Base-by-base conservation (phyloP, 2,797 vertebrate genomes). In the Tragopan temminckii region DNA sequence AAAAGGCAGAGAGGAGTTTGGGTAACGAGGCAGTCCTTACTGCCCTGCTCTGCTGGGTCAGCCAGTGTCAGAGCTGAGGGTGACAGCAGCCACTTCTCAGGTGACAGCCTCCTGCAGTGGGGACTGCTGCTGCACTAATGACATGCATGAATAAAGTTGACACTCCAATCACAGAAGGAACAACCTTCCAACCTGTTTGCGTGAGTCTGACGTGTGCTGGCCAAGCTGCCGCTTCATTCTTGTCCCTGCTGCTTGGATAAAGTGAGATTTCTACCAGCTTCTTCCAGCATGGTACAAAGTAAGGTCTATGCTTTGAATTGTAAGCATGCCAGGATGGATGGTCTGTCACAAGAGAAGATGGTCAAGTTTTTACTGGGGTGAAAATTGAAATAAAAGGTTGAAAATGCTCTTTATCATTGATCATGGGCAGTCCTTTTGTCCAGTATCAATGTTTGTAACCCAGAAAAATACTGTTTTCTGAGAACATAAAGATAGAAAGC, bases 131-230 rank as follows among this genome's bases (percentile, higher is more conserved):
- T 36, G 43, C 1, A 1, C 53, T 86, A 64, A 38, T 25, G 70
- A 24, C 0, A 0, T 36, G 8, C 74, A 42, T 91, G 52, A 79
- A 79, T 85, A 72, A 85, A 76, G 90, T 40, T 91, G 89, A 79
- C 85, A 58, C 29, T 66, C 85, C 72, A 53, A 19, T 81, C 82
- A 31, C 2, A 1, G 46, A 12, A 12, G 5, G 31, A 71, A 13
- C 69, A 88, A 63, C 90, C 81, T 88, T 69, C 50, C 72, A 95
- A 1, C 52, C 94, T 78, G 4, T 0, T 20, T 63, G 42, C 11
- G 12, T 3, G 9, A 20, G 20, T 0, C 1, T 85, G 90, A 70
- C 0, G 0, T 33, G 25, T 0, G 0, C 27, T 79, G 62, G n/a
- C 38, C 46, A 29, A 67, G 29, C 17, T 48, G 25, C 6, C 5